phyloP scores from a whole-genome alignment of 1,140 invertebrate species.

The Uloborus diversus region DNA sequence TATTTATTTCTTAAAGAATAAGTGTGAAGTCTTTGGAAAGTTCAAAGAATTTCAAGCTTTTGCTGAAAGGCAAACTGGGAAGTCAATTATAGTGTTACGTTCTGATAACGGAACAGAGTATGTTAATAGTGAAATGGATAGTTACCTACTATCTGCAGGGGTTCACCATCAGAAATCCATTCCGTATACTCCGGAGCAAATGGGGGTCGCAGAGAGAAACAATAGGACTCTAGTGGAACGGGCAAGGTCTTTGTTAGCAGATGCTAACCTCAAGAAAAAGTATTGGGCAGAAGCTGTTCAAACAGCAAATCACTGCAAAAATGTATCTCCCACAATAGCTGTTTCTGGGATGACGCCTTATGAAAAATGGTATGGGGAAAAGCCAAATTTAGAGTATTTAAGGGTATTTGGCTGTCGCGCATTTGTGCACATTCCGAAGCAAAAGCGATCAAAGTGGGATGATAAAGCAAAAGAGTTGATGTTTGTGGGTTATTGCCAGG shows the following conservation, averaged over 20 bases:
- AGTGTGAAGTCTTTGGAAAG: conserved; percentile 25
- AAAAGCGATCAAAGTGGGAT: conserved; percentile 64
- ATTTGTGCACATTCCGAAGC: conserved; percentile 64
- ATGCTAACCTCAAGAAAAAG: conserved; percentile 62
- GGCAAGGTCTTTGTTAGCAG: conserved; percentile 63
- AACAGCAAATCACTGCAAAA: conserved; percentile 65
- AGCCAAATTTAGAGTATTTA: conserved; percentile 67
- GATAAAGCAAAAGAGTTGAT: conserved; percentile 62
- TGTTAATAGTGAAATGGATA: conserved; percentile 18
- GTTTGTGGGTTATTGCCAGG: conserved; percentile 65
- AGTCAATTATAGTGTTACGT: conserved; percentile 19
- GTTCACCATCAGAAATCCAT: conserved; percentile 67
- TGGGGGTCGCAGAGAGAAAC: conserved; percentile 69
- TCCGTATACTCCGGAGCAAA: conserved; percentile 67
- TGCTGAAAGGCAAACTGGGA: conserved; percentile 30
- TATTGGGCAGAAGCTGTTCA: conserved; percentile 68
- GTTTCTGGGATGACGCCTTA: conserved; percentile 63
- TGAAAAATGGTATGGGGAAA: conserved; percentile 65
- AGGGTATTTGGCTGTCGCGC: conserved; percentile 67
- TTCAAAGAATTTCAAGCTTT: conserved; percentile 13
- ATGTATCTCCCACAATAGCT: conserved; percentile 60
- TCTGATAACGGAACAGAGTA: conserved; percentile 58
- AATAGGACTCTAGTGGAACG: conserved; percentile 65
- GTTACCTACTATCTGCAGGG: conserved; percentile 59
- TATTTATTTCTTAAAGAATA: conserved; percentile 64